Base-by-base conservation (phyloP, 92 coral and sea anemone genomes). In the Heliopora coerulea region DNA sequence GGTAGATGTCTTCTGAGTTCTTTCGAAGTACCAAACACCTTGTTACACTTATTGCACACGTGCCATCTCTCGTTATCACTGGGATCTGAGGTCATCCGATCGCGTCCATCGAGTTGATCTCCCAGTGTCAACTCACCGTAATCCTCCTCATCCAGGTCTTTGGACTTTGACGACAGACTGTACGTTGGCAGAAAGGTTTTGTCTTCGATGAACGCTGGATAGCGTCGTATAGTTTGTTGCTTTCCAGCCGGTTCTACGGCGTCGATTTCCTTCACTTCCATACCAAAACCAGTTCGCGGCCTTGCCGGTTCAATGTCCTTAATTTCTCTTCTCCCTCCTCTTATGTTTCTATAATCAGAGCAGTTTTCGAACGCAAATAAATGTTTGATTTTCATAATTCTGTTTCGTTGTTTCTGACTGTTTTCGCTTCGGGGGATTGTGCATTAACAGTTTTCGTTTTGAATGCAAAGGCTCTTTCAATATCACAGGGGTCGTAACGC, bases 181-280 rank as follows among this genome's bases (percentile, higher is more conserved):
- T 49, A 70, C 1, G 63, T 70, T 9, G 77, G 77, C 9, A 70
- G 33, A 26, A 70, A 70, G 13, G 77, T 70, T 37, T 70, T 70
- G 44, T 70, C 77, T 54, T 70, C 77, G 25, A 70, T 70, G 18
- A 70, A 70, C 49, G 77, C 77, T 10, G 77, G 77, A 35, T 70
- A 70, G 9, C 46, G 56, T 0, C 77, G 62, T 17, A 56, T 52
- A 3, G 35, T 54, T 15, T 33, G 52, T 7, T 30, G 62, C 52
- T 46, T 7, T n/a, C 52, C 3, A 37, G 42, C 42, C 52, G 52
- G 17, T 46, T 46, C 52, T 46, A 2, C 52, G 12, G 14, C 17
- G 3, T 46, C 52, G 12, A 15, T 15, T 15, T 3, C n/a, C 52
- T 46, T 10, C 10, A 46, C 42, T 37, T 37, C 42, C 42, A 37